These are phyloP conservation scores for Macaca mulatta DNA, from an alignment of 2,113 vertebrate species.

Conservation along the genomic window DNA sequence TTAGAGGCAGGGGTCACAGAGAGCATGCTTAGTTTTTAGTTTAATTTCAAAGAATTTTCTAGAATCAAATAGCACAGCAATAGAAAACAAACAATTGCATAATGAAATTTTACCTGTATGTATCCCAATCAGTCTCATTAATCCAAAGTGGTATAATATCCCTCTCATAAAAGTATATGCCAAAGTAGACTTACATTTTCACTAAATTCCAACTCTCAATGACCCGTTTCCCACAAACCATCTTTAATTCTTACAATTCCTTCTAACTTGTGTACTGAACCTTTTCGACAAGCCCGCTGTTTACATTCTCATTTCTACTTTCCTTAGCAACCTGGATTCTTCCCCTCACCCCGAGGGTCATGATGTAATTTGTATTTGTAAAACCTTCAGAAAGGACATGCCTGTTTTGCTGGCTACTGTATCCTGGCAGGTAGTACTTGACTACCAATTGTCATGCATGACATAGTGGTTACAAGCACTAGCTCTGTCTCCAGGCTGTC, in stretches of 20 bases:
- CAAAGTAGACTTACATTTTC: background rate
- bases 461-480: background rate
- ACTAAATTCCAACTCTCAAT: background rate
- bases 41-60: constrained; percentile 22
- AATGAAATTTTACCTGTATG: background rate
- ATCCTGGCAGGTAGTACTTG: background rate
- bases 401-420: background rate
- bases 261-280: background rate
- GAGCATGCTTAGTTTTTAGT: background rate
- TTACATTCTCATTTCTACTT: background rate
- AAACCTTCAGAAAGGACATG: background rate
- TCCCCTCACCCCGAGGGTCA: background rate
- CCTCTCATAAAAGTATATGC: background rate
- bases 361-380: background rate
- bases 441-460: background rate
- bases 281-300: background rate
- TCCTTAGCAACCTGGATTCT: background rate
- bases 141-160: background rate
- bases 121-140: background rate
- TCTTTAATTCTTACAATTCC: background rate
- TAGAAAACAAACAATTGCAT: background rate
- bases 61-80: background rate
- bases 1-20: background rate
- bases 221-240: background rate
- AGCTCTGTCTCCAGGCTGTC: background rate